phyloP scores from a whole-genome alignment of 1,140 invertebrate species.

The Lethocerus indicus region DNA sequence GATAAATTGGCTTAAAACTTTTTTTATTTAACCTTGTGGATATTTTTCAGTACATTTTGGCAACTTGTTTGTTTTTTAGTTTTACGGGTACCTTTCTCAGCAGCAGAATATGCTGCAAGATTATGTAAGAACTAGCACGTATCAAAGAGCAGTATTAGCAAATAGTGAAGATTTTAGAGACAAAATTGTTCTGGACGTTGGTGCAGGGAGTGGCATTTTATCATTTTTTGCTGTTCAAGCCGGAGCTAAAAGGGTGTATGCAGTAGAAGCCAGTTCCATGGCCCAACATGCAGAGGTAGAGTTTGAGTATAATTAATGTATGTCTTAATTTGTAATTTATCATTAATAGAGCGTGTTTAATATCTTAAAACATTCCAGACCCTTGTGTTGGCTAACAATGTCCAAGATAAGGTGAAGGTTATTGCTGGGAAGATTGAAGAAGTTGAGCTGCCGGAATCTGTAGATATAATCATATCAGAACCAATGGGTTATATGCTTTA shows the following conservation, averaged over 20 bases:
- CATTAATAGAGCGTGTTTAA: background rate
- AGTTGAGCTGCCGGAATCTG: constrained; percentile 83
- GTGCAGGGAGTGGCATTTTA: constrained; percentile 91
- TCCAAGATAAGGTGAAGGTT: constrained; percentile 72
- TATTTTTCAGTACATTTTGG: constrained; percentile 7
- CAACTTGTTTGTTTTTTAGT: constrained; percentile 41
- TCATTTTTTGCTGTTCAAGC: constrained; percentile 98
- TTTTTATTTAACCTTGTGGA: background rate
- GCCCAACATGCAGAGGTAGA: constrained; percentile 81
- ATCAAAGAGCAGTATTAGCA: constrained; percentile 89
- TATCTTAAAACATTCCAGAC: constrained; percentile 27
- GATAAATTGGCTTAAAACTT: background rate
- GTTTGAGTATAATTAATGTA: background rate
- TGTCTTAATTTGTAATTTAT: constrained; percentile 1
- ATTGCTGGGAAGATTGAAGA: constrained; percentile 98
- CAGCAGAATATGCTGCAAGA: constrained; percentile 99
- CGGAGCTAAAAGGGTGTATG: constrained; percentile 91
- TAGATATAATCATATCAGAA: constrained; percentile 96
- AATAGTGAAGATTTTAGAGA: constrained; percentile 87
- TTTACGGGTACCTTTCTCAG: constrained; percentile 96
- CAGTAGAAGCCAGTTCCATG: constrained; percentile 97
- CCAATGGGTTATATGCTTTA: constrained; percentile 99
- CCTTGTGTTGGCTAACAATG: constrained; percentile 78
- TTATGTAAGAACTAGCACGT: constrained; percentile 95
- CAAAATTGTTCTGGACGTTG: constrained; percentile 91